phyloP scores from a whole-genome alignment of 2,113 vertebrate species.

The Pyxicephalus adspersus region DNA sequence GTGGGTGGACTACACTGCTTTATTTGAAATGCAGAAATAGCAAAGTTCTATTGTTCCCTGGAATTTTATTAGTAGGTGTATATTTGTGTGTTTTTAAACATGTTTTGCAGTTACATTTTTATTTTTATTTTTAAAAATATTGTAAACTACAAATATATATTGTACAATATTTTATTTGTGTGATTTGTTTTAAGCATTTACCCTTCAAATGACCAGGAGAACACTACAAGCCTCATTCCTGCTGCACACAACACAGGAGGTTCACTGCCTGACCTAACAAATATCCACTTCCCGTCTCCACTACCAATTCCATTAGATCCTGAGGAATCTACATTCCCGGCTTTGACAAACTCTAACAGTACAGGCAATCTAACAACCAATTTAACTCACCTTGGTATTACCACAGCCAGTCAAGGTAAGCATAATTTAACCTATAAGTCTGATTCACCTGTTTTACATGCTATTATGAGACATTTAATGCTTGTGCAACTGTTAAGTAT shows the following conservation, averaged over 20 bases:
- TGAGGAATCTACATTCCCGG: slow-evolving; percentile 86
- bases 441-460: too few relatives aligned
- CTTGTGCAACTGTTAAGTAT: too few relatives aligned
- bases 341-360: slow-evolving; percentile 84
- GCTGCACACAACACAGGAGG: slow-evolving; percentile 91
- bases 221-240: slow-evolving; percentile 83
- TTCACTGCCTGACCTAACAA: slow-evolving; percentile 94
- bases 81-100: background rate
- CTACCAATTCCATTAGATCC: slow-evolving; percentile 93
- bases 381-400: slow-evolving; percentile 91
- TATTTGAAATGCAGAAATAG: too few relatives aligned
- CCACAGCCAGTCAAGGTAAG: slow-evolving; percentile 83
- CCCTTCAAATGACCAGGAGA: slow-evolving; percentile 93
- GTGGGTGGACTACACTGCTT: too few relatives aligned
- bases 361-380: slow-evolving; percentile 88
- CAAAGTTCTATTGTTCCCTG: too few relatives aligned
- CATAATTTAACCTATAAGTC: background rate
- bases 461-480: too few relatives aligned
- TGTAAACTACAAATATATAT: background rate
- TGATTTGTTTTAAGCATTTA: slow-evolving; percentile 80
- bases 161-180: background rate
- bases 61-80: too few relatives aligned
- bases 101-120: background rate
- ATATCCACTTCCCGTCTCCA: slow-evolving; percentile 96
- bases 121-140: background rate